Evolutionary conservation across 2,888 invertebrate species (phyloP), one percentile per base, ranked within the genome.

Genomic region (Melinaea marsaeus): DNA sequence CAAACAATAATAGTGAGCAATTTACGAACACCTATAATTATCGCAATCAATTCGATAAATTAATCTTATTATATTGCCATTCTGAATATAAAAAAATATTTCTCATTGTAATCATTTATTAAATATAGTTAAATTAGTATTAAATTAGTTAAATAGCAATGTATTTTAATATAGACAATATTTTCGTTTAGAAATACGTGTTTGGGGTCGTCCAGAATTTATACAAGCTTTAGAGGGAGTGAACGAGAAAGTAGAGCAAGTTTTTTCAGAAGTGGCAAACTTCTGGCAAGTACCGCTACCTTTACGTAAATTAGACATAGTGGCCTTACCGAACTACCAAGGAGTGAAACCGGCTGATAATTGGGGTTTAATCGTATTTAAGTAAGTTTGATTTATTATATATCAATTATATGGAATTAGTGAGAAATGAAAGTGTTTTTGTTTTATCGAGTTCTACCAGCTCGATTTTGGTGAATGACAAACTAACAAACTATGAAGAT

Each of bases 291-390:
- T 92, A n/a, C 91, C 94, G 0, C 89, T 94, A 66, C 94, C 95
- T 0, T 76, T 96, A 51, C 88, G 92, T 0, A 94, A 94, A 76
- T 79, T 96, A 68, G 95, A 96, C 77, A 85, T 96, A 2, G 91
- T 96, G 0, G 95, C 95, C 0, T 83, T 96, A 58, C 96, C 96
- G 0, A 93, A 93, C 67, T 94, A 95, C 69, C 91, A 92, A 67
- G 93, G 94, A 0, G 93, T 94, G 2, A 93, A 94, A 71, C 95
- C 95, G 0, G 93, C 94, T 3, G 95, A 96, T 73, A 94, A 93
- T 75, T 96, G 95, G 95, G 96, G 96, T 3, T 86, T 96, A 2
- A 92, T 96, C 69, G 89, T 95, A 47, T 95, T 95, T 79, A 95
- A 94, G 96, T 96, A 88, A 88, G 88, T 80, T 62, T 42, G 37